A percentile compares a stretch with the other conserved stretches of the same genome.
Evolutionary conservation across 2,888 invertebrate genomes (phyloP).

Genomic region (Omphaloscelis lunosa): DNA sequence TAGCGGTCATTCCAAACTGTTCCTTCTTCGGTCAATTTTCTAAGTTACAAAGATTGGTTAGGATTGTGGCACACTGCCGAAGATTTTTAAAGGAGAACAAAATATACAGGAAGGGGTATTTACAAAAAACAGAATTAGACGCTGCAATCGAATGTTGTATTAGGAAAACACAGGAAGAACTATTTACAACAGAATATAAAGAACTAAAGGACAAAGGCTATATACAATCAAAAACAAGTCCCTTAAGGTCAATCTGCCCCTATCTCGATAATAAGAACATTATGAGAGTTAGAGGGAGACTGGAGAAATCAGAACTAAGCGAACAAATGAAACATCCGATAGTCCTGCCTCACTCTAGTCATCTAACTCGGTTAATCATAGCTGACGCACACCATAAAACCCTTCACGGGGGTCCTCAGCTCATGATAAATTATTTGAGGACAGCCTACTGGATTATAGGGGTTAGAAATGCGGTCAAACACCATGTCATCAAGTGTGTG

Average conservation of each 20-base stretch:
- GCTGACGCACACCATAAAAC: too few species aligned
- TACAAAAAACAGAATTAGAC: constrained; percentile 13
- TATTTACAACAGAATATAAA: constrained; percentile 17
- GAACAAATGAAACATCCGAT: too few species aligned
- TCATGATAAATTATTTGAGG: too few species aligned
- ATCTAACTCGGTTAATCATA: too few species aligned
- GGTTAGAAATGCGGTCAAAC: too few species aligned
- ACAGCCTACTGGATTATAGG: too few species aligned
- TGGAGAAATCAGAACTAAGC: background rate
- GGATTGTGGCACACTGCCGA: constrained; percentile 15
- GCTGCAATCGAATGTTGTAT: constrained; percentile 10
- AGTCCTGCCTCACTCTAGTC: too few species aligned
- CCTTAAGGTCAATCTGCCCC: background rate
- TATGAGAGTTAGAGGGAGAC: background rate
- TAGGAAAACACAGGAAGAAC: background rate
- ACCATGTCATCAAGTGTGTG: too few species aligned
- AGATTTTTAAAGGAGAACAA: constrained; percentile 22
- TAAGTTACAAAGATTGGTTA: constrained; percentile 2
- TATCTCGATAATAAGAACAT: background rate
- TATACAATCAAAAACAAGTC: background rate
- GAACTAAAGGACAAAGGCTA: background rate
- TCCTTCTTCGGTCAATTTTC: too few species aligned
- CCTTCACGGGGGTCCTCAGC: too few species aligned
- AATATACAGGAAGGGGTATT: background rate
- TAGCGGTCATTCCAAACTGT: too few species aligned